phyloP scores from a whole-genome alignment of 2,113 vertebrate species.

The Sporophila hypoxantha region DNA sequence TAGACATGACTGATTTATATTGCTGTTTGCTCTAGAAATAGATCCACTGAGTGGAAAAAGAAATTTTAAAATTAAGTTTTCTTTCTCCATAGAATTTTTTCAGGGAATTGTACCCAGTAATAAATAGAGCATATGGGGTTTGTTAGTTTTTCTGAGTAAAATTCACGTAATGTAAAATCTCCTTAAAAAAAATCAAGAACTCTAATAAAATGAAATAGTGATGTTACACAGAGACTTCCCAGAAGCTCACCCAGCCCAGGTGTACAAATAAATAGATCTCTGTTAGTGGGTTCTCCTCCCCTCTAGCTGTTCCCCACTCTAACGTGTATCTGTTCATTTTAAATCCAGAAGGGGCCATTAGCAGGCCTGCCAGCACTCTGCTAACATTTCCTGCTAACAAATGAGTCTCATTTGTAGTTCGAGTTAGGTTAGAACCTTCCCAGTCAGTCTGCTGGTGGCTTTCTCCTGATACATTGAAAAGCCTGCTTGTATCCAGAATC shows the following conservation, averaged over 20 bases:
- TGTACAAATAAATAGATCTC: background rate
- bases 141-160: background rate
- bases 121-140: background rate
- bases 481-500: background rate
- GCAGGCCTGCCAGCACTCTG: background rate
- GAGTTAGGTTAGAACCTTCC: background rate
- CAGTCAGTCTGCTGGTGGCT: background rate
- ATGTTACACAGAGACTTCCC: background rate
- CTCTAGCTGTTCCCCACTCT: background rate
- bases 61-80: background rate
- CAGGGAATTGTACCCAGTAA: background rate
- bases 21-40: background rate
- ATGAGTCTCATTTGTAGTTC: background rate
- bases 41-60: background rate
- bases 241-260: background rate
- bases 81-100: background rate
- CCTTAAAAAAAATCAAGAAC: background rate
- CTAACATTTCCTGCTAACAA: background rate
- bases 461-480: background rate
- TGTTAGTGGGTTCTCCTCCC: background rate
- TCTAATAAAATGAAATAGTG: background rate
- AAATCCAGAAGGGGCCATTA: background rate
- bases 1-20: fast-evolving
- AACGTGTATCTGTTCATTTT: background rate
- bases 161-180: background rate